Evolutionary conservation across 2,888 invertebrate species (phyloP).

Genomic region (Labia minor): DNA sequence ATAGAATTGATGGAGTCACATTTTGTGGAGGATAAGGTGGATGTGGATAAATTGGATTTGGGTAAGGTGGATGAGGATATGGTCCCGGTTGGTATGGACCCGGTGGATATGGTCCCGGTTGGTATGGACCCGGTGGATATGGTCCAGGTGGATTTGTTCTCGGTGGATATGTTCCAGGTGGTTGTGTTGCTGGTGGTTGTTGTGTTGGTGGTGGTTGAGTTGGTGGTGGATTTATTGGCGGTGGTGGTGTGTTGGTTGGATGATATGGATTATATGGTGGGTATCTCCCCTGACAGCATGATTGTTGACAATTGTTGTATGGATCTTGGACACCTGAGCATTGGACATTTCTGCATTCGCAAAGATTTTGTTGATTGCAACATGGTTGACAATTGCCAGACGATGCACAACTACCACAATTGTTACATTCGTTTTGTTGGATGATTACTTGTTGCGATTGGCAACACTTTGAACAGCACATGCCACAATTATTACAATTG

Average conservation of each 20-base stretch:
- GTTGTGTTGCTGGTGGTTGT: neutral
- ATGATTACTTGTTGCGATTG: neutral
- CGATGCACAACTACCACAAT: neutral
- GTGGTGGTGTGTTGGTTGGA: neutral
- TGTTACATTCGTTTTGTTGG: neutral
- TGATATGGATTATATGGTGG: neutral
- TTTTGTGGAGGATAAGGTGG: neutral
- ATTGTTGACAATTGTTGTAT: neutral
- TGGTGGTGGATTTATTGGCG: neutral
- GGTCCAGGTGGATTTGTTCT: neutral
- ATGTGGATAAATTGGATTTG: neutral
- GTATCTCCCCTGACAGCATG: neutral
- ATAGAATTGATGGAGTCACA: too few relatives aligned
- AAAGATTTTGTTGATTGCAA: neutral
- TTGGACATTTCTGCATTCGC: neutral
- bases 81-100: neutral
- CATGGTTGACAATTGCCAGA: neutral
- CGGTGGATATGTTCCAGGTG: neutral
- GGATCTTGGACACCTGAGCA: neutral
- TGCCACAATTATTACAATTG: neutral
- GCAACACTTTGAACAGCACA: neutral
- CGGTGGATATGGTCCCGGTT: neutral
- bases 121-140: neutral
- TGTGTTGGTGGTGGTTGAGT: neutral
- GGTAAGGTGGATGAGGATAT: neutral